Evolutionary conservation across 2,888 invertebrate genomes (phyloP).

Genomic region (Embidobia sp.): DNA sequence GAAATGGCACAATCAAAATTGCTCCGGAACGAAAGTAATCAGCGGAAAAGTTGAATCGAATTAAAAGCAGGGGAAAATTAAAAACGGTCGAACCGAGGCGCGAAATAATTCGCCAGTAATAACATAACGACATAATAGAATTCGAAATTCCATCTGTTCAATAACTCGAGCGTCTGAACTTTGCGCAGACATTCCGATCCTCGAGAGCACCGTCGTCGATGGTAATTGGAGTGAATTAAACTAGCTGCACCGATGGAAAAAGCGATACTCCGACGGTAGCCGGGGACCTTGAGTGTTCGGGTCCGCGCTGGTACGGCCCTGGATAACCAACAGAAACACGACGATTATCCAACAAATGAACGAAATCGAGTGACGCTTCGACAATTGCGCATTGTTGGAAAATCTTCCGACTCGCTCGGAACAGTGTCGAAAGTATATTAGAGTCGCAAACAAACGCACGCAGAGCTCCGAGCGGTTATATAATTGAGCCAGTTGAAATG

Average conservation of each 20-base stretch:
- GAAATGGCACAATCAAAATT: no score
- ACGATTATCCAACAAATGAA: slow-evolving; percentile 45
- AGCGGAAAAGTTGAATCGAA: no score
- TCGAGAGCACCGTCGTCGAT: neutral
- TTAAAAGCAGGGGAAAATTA: neutral
- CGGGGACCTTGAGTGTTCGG: slow-evolving; percentile 32
- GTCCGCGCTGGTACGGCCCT: slow-evolving; percentile 43
- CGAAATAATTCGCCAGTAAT: slow-evolving; percentile 16
- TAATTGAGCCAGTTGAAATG: slow-evolving; percentile 37
- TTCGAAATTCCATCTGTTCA: slow-evolving; percentile 32
- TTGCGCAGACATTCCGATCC: slow-evolving; percentile 23
- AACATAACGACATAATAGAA: slow-evolving; percentile 32
- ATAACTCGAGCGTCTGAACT: slow-evolving; percentile 38
- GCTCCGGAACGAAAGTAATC: no score
- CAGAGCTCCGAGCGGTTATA: slow-evolving; percentile 13
- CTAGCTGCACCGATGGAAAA: slow-evolving; percentile 31
- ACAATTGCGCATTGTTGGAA: slow-evolving; percentile 41
- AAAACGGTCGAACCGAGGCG: neutral
- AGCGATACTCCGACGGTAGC: slow-evolving; percentile 12
- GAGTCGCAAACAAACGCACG: slow-evolving; percentile 30
- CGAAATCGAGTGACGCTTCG: slow-evolving; percentile 49
- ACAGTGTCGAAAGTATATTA: slow-evolving; percentile 33
- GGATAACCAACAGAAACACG: slow-evolving; percentile 37
- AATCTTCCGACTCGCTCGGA: slow-evolving; percentile 47
- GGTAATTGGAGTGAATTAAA: slow-evolving; percentile 50